These are phyloP conservation scores for Emydocephalus ijimae DNA, from an alignment of 2,113 vertebrate genomes.

Conservation along the genomic window DNA sequence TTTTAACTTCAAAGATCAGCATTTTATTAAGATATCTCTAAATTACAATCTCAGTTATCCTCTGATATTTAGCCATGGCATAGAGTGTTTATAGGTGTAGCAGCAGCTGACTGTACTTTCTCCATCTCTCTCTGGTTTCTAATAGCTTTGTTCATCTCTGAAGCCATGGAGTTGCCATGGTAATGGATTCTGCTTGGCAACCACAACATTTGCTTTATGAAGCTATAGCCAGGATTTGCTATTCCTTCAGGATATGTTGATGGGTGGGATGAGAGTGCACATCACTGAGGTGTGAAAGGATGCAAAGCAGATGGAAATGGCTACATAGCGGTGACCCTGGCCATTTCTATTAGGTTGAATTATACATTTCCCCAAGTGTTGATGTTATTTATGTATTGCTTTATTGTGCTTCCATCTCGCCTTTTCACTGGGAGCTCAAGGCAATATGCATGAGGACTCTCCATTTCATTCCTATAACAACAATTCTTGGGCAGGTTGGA, in stretches of 20 bases:
- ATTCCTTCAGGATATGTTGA: neutral
- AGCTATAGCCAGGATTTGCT: slow-evolving; percentile 7
- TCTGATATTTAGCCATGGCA: neutral
- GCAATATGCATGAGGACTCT: neutral
- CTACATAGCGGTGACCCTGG: neutral
- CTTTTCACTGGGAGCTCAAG: neutral
- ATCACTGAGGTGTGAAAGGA: neutral
- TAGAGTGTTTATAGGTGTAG: neutral
- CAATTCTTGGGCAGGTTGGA: neutral
- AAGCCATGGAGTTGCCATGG: slow-evolving; percentile 65
- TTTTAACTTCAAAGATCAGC: neutral
- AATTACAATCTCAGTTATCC: rapidly evolving
- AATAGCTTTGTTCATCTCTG: slow-evolving; percentile 53
- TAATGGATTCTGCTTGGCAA: slow-evolving; percentile 51
- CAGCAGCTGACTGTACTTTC: neutral
- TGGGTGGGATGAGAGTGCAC: neutral
- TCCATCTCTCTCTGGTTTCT: slow-evolving; percentile 22
- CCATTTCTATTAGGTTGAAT: neutral
- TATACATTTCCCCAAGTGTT: neutral
- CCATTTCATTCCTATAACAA: neutral
- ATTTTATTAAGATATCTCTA: neutral
- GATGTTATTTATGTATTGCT: neutral
- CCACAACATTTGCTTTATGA: slow-evolving; percentile 30
- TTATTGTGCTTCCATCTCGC: neutral
- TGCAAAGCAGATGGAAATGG: neutral